Percentiles rank a stretch among this genome's conserved stretches.
phyloP scores from a whole-genome alignment of 2,113 vertebrate species.

The Mobula hypostoma region DNA sequence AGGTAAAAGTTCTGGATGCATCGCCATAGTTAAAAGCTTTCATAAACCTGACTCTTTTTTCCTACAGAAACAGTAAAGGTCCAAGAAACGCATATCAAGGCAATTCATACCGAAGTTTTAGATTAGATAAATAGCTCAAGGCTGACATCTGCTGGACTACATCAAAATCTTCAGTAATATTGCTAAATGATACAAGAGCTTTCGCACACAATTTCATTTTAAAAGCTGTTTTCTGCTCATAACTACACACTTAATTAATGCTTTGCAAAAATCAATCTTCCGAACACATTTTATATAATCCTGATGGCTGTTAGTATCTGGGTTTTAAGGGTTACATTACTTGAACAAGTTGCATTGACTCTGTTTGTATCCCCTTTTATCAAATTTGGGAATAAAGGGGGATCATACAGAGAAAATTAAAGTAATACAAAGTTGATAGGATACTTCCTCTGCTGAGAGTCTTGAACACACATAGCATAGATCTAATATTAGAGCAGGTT shows the following conservation, averaged over 20 bases:
- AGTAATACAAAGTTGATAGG: not conserved
- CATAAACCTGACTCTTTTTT: slow-evolving; percentile 17
- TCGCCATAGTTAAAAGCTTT: slow-evolving; percentile 17
- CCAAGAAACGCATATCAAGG: not conserved
- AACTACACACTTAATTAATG: not conserved
- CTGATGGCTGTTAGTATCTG: not conserved
- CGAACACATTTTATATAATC: not conserved
- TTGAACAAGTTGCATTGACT: not conserved
- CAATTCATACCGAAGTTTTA: not conserved
- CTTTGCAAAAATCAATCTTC: not conserved
- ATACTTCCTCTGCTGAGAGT: not conserved
- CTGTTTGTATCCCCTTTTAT: not conserved
- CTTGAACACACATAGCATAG: too few relatives aligned
- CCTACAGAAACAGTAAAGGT: not conserved
- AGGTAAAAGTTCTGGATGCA: not conserved
- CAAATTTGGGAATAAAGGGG: not conserved
- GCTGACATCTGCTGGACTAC: not conserved
- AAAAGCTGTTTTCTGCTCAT: not conserved
- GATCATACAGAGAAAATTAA: not conserved
- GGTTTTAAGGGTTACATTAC: not conserved
- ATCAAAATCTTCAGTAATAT: not conserved
- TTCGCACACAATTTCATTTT: not conserved
- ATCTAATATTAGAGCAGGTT: not conserved
- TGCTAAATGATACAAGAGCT: not conserved
- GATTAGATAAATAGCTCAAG: not conserved